These are phyloP conservation scores for Lepidotrigona ventralis DNA, from an alignment of 1,140 invertebrate genomes.

Conservation along the genomic window DNA sequence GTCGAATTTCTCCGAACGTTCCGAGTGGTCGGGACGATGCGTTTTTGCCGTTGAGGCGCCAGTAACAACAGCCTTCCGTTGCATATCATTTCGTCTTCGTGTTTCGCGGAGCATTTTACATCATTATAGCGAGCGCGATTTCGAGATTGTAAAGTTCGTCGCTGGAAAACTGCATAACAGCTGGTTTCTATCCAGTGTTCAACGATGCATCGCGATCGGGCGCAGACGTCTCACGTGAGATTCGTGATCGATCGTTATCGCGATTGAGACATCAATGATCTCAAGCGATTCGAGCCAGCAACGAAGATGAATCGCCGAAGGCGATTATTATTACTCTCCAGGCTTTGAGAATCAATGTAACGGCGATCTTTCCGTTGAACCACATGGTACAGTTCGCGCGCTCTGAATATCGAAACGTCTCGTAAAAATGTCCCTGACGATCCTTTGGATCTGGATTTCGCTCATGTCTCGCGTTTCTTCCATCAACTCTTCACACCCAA, in stretches of 20 bases:
- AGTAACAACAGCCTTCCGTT: slow-evolving; percentile 60
- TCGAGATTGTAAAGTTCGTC: background rate
- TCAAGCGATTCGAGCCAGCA: background rate
- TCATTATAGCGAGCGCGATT: slow-evolving; percentile 35
- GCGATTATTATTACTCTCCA: background rate
- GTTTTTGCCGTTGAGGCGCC: slow-evolving; percentile 11
- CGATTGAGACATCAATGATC: slow-evolving; percentile 37
- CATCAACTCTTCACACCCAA: background rate
- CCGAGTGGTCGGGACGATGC: slow-evolving; percentile 4
- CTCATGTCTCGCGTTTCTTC: slow-evolving; percentile 1
- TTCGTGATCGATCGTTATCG: background rate
- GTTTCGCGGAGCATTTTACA: slow-evolving; percentile 42
- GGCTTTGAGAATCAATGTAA: background rate
- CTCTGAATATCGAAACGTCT: background rate
- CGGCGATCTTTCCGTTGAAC: slow-evolving; percentile 1
- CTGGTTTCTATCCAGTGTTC: background rate
- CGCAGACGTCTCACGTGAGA: background rate
- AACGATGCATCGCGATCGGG: slow-evolving; percentile 39
- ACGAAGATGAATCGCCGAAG: background rate
- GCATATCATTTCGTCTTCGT: slow-evolving; percentile 54
- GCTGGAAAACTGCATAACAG: background rate
- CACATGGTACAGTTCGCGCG: slow-evolving; percentile 35
- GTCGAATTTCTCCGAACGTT: background rate
- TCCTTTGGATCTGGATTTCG: background rate
- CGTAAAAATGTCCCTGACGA: slow-evolving; percentile 2